phyloP scores from a whole-genome alignment of 2,888 invertebrate species.

The Drosophila mayaguana region DNA sequence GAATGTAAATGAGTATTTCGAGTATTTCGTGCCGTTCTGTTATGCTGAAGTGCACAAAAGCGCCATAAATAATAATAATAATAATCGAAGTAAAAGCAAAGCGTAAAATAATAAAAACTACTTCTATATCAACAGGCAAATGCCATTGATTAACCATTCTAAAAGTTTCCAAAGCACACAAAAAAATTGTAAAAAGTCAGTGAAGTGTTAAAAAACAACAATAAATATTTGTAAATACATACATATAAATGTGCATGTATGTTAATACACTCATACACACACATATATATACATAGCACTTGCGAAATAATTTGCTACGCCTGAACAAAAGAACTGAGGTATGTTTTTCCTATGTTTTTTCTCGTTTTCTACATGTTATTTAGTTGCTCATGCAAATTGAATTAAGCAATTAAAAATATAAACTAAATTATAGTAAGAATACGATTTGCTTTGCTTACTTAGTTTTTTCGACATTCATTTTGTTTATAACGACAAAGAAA shows the following conservation, averaged over 20 bases:
- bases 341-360: conserved; percentile 39
- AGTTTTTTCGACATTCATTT: conserved; percentile 36
- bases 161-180: conserved; percentile 29
- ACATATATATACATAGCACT: conserved; percentile 33
- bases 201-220: conserved; percentile 66
- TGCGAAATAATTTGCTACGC: conserved; percentile 67
- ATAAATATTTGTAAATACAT: conserved; percentile 12
- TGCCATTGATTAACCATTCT: conserved; percentile 45
- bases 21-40: conserved; percentile 18
- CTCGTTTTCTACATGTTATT: conserved; percentile 35
- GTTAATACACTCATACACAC: background rate
- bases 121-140: conserved; percentile 46
- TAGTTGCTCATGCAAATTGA: conserved; percentile 69
- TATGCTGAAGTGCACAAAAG: conserved; percentile 12
- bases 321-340: conserved; percentile 77
- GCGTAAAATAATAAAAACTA: conserved; percentile 8
- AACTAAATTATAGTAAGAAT: conserved; percentile 8
- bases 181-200: conserved; percentile 48
- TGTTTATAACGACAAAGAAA: conserved; percentile 25
- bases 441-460: conserved; percentile 1
- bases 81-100: conserved; percentile 4
- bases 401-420: conserved; percentile 70
- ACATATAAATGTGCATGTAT: conserved; percentile 11
- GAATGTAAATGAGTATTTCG: background rate
- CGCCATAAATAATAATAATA: conserved; percentile 12